These are phyloP conservation scores for Dinoponera quadriceps DNA, from an alignment of 1,140 invertebrate species.

Conservation along the genomic window DNA sequence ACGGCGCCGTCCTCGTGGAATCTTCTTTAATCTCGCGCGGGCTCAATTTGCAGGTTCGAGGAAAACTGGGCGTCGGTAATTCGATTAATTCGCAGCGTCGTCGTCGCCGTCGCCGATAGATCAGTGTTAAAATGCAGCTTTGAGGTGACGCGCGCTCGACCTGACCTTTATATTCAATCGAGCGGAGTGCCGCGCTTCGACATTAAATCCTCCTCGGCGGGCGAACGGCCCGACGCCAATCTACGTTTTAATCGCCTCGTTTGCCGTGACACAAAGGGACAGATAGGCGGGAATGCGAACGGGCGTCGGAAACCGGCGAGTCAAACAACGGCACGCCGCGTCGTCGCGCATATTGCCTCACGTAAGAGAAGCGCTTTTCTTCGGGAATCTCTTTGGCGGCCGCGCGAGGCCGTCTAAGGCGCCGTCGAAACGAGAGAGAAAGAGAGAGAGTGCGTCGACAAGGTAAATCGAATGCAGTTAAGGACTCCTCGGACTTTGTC, in stretches of 20 bases:
- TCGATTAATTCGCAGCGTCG: conserved; percentile 49
- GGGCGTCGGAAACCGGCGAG: conserved; percentile 2
- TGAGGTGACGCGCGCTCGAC: conserved; percentile 33
- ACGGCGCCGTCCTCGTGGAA: conserved; percentile 11
- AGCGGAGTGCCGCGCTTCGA: conserved; percentile 4
- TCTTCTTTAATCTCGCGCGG: conserved; percentile 48
- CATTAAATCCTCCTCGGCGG: conserved; percentile 41
- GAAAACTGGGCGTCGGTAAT: conserved; percentile 28
- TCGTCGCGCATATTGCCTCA: conserved; percentile 28
- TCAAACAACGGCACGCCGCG: conserved; percentile 12
- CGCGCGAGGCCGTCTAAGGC: background rate
- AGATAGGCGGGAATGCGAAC: conserved; percentile 14
- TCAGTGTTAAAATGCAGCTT: conserved; percentile 47
- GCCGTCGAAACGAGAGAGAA: too few species aligned
- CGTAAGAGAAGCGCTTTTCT: conserved; percentile 47
- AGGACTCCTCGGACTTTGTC: conserved; percentile 28
- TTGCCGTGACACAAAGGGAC: conserved; percentile 50
- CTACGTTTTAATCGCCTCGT: conserved; percentile 64
- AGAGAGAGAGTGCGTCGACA: background rate
- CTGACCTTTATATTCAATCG: conserved; percentile 53
- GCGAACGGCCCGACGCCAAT: conserved; percentile 24
- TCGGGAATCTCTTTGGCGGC: conserved; percentile 26
- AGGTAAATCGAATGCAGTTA: conserved; percentile 64
- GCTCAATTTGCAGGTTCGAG: conserved; percentile 38
- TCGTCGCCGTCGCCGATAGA: conserved; percentile 38